These are phyloP conservation scores for Liolophura sinensis DNA, from an alignment of 1,140 invertebrate species.

Conservation along the genomic window DNA sequence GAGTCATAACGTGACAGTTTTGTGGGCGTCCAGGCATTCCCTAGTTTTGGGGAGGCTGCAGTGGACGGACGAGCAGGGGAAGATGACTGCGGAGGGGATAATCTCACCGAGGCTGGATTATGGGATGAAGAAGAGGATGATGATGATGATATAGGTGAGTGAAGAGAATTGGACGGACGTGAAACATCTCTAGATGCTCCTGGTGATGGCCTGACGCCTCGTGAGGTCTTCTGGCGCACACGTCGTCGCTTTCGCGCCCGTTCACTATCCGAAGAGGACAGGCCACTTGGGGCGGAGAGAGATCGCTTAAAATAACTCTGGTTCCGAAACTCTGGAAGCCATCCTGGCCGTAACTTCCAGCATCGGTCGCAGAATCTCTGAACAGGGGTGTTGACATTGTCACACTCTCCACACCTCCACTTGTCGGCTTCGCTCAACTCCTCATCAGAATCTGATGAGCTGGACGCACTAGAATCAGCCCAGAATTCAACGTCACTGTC, in stretches of 20 bases:
- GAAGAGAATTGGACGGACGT: not conserved
- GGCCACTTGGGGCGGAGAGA: not conserved
- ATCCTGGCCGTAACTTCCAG: constrained; percentile 36
- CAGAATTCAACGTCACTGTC: constrained; percentile 45
- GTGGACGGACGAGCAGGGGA: not conserved
- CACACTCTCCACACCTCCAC: constrained; percentile 35
- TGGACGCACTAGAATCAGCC: constrained; percentile 39
- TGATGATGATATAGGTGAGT: not conserved
- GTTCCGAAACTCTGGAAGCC: constrained; percentile 23
- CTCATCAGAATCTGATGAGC: constrained; percentile 22
- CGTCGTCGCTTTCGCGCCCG: not conserved
- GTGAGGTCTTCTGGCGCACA: constrained; percentile 9
- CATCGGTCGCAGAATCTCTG: constrained; percentile 34
- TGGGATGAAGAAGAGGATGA: not conserved
- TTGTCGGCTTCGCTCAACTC: constrained; percentile 35
- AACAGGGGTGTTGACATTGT: constrained; percentile 24
- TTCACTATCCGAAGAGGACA: constrained; percentile 10
- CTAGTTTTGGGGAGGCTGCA: not conserved
- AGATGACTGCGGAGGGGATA: not conserved
- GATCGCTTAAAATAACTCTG: not conserved
- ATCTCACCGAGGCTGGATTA: no score
- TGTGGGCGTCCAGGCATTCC: not conserved
- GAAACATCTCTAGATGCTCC: no score
- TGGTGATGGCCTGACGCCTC: constrained; percentile 7
- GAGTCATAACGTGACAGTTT: not conserved